phyloP scores from a whole-genome alignment of 1,140 invertebrate species.

The Philopotamus ludificatus region DNA sequence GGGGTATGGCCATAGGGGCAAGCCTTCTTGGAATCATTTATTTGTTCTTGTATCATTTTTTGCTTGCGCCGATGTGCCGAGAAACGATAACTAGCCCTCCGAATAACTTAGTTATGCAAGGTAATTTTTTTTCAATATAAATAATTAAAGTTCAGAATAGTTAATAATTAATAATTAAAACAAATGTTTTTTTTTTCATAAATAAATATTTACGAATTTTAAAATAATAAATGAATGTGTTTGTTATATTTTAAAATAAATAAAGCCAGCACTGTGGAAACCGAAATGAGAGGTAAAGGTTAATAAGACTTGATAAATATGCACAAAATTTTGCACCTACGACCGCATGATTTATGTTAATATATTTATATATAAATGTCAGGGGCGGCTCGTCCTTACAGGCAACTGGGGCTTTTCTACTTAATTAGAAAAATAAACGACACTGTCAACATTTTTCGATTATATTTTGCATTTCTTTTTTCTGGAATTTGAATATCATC shows the following conservation, averaged over 20 bases:
- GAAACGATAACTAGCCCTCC: conserved; percentile 59
- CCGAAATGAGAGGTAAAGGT: conserved; percentile 39
- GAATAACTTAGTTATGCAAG: conserved; percentile 53
- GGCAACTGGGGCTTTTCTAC: too few relatives aligned
- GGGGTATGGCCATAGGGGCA: conserved; percentile 63
- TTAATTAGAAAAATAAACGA: too few relatives aligned
- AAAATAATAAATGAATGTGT: too few relatives aligned
- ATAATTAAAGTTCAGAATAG: not conserved
- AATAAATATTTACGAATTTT: too few relatives aligned
- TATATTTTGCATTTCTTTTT: too few relatives aligned
- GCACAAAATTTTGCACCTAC: conserved; percentile 4
- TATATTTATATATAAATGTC: not conserved
- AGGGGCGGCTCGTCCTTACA: too few relatives aligned
- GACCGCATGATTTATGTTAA: not conserved
- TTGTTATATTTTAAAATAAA: conserved; percentile 22
- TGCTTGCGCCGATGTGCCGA: conserved; percentile 68
- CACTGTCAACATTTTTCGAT: too few relatives aligned
- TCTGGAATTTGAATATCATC: too few relatives aligned
- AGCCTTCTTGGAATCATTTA: conserved; percentile 64
- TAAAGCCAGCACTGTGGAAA: conserved; percentile 43
- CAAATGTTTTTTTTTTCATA: not conserved
- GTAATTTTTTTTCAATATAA: conserved; percentile 26
- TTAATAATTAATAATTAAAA: not conserved
- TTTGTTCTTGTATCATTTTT: conserved; percentile 68
- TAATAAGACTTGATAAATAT: conserved; percentile 14